Conservation (phyloP, 2,797 vertebrate genomes). For the Diplodus puntazzo region DNA sequence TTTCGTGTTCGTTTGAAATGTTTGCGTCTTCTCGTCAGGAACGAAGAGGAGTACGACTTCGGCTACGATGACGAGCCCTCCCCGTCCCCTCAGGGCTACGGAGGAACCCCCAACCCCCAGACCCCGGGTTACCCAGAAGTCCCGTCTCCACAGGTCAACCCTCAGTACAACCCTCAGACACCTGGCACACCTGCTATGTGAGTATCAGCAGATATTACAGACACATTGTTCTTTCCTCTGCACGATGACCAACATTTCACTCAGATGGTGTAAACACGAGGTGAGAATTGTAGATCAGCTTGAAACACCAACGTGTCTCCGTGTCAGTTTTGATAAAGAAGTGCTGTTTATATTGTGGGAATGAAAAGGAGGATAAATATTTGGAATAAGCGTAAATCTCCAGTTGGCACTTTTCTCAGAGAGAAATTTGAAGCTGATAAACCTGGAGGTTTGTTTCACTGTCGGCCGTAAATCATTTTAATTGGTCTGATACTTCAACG, state of each 20-base stretch:
- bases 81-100: conserved; percentile 94
- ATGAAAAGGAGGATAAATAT: neutral
- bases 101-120: conserved; percentile 94
- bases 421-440: neutral
- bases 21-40: conserved; percentile 73
- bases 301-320: rapidly evolving
- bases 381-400: neutral
- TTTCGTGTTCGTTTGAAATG: neutral
- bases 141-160: conserved; percentile 94
- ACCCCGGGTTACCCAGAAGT: conserved; percentile 96
- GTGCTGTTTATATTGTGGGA: neutral
- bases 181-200: conserved; percentile 96
- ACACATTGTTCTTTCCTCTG: neutral
- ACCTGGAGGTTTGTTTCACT: neutral
- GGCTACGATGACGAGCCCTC: conserved; percentile 95
- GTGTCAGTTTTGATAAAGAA: neutral
- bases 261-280: neutral
- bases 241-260: too few species aligned
- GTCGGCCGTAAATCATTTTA: too few species aligned
- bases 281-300: neutral
- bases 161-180: conserved; percentile 96
- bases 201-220: conserved; percentile 67
- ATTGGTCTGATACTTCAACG: too few species aligned
- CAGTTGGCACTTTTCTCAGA: neutral
- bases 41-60: conserved; percentile 94